phyloP scores from a whole-genome alignment of 1,140 invertebrate species.

The Zaprionus tsacasi region DNA sequence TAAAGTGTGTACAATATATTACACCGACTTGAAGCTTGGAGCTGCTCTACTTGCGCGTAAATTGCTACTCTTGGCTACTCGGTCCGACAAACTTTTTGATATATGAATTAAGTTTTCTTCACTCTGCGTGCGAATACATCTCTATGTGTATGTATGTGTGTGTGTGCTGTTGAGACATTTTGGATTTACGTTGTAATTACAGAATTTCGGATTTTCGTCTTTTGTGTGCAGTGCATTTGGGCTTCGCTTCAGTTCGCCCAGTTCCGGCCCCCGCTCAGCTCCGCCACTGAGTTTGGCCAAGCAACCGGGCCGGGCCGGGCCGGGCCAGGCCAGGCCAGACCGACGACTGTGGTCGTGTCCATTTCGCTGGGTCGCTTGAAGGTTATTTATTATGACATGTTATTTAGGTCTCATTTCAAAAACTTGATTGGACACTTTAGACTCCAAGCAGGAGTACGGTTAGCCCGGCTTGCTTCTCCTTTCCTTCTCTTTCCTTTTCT shows the following conservation, averaged over 20 bases:
- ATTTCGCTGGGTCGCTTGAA: constrained; percentile 77
- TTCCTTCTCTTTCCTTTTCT: not conserved
- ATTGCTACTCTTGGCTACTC: constrained; percentile 71
- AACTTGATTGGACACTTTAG: constrained; percentile 82
- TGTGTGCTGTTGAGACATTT: constrained; percentile 76
- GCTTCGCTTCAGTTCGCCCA: not conserved
- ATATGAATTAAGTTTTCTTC: constrained; percentile 79
- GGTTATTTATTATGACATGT: constrained; percentile 83
- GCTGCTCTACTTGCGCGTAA: constrained; percentile 69
- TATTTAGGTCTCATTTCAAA: constrained; percentile 83
- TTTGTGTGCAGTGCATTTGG: constrained; percentile 48
- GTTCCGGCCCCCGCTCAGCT: constrained; percentile 17
- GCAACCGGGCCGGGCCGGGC: too few relatives aligned
- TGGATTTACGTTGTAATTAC: constrained; percentile 83
- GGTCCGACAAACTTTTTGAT: constrained; percentile 75
- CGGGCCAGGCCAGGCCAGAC: too few relatives aligned
- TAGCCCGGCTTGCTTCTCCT: not conserved
- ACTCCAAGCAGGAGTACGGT: constrained; percentile 36
- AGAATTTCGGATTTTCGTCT: constrained; percentile 79
- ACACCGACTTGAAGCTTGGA: constrained; percentile 46
- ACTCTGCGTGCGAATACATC: constrained; percentile 12
- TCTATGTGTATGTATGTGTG: constrained; percentile 32
- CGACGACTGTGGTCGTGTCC: constrained; percentile 45
- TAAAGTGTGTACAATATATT: constrained; percentile 53
- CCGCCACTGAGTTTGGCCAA: not conserved